Conservation (phyloP, 1,140 invertebrate genomes). For the Atopsyche davidsoni region DNA sequence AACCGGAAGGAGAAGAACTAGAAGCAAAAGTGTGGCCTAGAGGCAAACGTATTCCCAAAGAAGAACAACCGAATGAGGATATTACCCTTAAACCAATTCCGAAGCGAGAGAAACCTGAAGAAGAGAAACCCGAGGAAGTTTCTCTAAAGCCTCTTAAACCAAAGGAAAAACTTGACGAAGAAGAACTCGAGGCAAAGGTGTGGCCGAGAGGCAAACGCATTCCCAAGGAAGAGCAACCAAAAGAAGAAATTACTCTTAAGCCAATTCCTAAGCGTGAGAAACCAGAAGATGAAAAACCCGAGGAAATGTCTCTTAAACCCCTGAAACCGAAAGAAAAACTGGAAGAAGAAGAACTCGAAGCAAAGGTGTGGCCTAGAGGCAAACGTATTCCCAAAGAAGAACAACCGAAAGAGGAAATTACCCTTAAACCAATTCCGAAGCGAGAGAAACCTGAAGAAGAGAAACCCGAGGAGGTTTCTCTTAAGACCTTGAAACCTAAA, state of each 20-base stretch:
- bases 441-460: conserved; percentile 34
- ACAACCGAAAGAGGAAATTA: conserved; percentile 36
- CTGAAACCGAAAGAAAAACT: conserved; percentile 30
- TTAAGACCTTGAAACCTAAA: conserved; percentile 19
- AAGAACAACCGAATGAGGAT: conserved; percentile 38
- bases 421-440: conserved; percentile 37
- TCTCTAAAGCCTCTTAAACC: conserved; percentile 37
- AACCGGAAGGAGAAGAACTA: conserved; percentile 41
- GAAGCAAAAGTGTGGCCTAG: conserved; percentile 38
- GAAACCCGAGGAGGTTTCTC: conserved; percentile 32
- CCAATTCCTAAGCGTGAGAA: conserved; percentile 41
- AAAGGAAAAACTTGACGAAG: conserved; percentile 24
- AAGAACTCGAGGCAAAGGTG: conserved; percentile 37
- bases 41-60: conserved; percentile 39
- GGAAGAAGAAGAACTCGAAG: conserved; percentile 27
- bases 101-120: conserved; percentile 33
- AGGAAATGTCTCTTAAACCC: conserved; percentile 24
- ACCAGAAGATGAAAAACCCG: conserved; percentile 33
- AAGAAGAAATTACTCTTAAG: conserved; percentile 43
- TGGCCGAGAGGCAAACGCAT: conserved; percentile 44
- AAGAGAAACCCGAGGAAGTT: conserved; percentile 32
- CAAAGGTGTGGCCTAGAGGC: conserved; percentile 18
- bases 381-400: conserved; percentile 40
- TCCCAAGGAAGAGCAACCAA: conserved; percentile 37
- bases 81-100: conserved; percentile 43